Conservation (phyloP, 1,140 invertebrate species). For the Papilio polytes region DNA sequence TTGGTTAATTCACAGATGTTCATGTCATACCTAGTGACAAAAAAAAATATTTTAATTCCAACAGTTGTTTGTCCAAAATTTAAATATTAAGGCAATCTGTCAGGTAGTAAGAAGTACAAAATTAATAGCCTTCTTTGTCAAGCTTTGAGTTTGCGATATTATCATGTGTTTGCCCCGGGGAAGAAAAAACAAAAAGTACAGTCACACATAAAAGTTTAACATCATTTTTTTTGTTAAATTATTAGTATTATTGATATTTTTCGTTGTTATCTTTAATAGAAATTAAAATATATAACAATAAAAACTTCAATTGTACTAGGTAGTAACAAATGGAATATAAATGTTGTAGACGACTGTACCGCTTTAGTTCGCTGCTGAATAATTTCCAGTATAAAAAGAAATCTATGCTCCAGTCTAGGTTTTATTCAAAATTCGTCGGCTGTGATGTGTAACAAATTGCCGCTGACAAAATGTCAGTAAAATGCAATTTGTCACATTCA, state of each 20-base stretch:
- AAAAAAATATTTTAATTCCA: background rate
- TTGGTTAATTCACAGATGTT: background rate
- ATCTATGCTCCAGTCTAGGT: slow-evolving; percentile 54
- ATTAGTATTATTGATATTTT: too few species aligned
- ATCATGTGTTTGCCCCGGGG: slow-evolving; percentile 65
- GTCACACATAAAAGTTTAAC: slow-evolving; percentile 47
- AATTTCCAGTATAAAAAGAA: slow-evolving; percentile 51
- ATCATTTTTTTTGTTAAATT: background rate
- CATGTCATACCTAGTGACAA: background rate
- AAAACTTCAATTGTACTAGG: background rate
- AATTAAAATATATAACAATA: background rate
- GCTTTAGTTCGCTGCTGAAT: slow-evolving; percentile 45
- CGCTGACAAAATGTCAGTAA: slow-evolving; percentile 74
- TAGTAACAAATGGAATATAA: slow-evolving; percentile 10
- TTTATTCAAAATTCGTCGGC: slow-evolving; percentile 65
- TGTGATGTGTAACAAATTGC: slow-evolving; percentile 70
- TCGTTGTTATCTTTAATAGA: too few species aligned
- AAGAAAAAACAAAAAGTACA: slow-evolving; percentile 59
- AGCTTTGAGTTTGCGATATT: slow-evolving; percentile 57
- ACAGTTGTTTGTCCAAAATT: slow-evolving; percentile 22
- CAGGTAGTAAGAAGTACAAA: slow-evolving; percentile 59
- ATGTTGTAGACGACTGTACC: slow-evolving; percentile 55
- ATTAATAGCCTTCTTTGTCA: slow-evolving; percentile 62
- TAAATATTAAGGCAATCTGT: slow-evolving; percentile 45
- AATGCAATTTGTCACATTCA: slow-evolving; percentile 76